Evolutionary conservation across 2,113 vertebrate species (phyloP), one percentile per base, ranked within the genome.

Genomic region (Tenrec ecaudatus): DNA sequence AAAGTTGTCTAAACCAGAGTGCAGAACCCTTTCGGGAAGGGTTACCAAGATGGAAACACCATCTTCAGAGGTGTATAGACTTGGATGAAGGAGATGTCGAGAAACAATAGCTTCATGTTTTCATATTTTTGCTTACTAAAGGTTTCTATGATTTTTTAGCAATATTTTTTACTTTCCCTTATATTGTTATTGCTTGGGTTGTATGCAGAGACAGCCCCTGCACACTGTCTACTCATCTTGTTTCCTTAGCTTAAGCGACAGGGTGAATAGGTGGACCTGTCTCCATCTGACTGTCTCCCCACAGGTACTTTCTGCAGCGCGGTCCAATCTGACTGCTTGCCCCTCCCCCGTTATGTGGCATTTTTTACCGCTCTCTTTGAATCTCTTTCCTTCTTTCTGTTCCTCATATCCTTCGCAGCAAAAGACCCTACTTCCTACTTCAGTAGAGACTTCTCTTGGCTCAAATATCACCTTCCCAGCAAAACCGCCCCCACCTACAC

Each of bases 331-430:
- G 36, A 22, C 40, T 43, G 22, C 64, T 76, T 33, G 19, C 36
- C 27, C 33, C 43, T 53, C 76, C 58, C 19, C 16, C 3, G 6
- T 43, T n/a, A 27, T 69, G 58, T 29, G 22, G 0, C 36, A 79
- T 31, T 29, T 69, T 88, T 79, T 76, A 40, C 68, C 81, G 58
- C 3, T 66, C 31, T 84, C 43, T 40, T 64, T 2, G 12, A 23
- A 29, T 8, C 66, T 85, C 94, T 95, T 90, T 93, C 76, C 91
- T 62, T 90, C 93, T 96, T 94, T 96, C 93, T 95, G 87, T 89
- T 97, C 94, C 86, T 66, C 33, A 31, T 94, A 85, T 86, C 86
- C 82, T 92, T 93, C 80, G 58, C 88, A 92, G 82, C 36, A 38
- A 83, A 88, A 92, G 71, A 69, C 88, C 90, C 93, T 86, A 86